Conservation (phyloP, 2,113 vertebrate genomes). For the Megalops atlanticus region DNA sequence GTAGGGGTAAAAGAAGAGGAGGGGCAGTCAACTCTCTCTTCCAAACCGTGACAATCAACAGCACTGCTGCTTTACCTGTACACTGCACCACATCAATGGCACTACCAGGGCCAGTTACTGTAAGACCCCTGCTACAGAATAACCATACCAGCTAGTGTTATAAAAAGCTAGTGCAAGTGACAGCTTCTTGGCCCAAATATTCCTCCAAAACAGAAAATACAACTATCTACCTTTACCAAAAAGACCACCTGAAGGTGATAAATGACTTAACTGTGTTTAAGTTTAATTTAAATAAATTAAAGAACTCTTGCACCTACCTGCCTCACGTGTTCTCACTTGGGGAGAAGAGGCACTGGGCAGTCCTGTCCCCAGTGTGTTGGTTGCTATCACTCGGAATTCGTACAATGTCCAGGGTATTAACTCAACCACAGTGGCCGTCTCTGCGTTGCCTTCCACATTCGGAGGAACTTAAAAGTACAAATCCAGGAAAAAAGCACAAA, state of each 20-base stretch:
- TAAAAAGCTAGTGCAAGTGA: too few relatives aligned
- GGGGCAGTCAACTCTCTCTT: too few relatives aligned
- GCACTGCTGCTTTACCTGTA: conserved; percentile 55
- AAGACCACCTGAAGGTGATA: neutral
- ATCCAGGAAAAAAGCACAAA: neutral
- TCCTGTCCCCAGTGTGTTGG: conserved; percentile 88
- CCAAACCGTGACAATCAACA: conserved; percentile 56
- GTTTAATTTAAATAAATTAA: too few relatives aligned
- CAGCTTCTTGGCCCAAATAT: conserved; percentile 46
- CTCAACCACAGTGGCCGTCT: conserved; percentile 82
- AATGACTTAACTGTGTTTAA: neutral
- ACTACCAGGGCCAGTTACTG: too few relatives aligned
- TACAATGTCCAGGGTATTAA: conserved; percentile 96
- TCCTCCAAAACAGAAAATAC: neutral
- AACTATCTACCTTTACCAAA: neutral
- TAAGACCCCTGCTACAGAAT: too few relatives aligned
- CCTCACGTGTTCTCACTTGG: conserved; percentile 80
- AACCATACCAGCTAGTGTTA: too few relatives aligned
- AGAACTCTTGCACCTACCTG: conserved; percentile 69
- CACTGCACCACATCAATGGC: too few relatives aligned
- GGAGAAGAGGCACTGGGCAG: conserved; percentile 86
- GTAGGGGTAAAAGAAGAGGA: conserved; percentile 61
- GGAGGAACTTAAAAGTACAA: conserved; percentile 72
- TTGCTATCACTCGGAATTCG: conserved; percentile 91
- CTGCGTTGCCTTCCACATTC: conserved; percentile 89